Base-by-base conservation (phyloP, 1,140 invertebrate genomes). In the Penaeus japonicus region DNA sequence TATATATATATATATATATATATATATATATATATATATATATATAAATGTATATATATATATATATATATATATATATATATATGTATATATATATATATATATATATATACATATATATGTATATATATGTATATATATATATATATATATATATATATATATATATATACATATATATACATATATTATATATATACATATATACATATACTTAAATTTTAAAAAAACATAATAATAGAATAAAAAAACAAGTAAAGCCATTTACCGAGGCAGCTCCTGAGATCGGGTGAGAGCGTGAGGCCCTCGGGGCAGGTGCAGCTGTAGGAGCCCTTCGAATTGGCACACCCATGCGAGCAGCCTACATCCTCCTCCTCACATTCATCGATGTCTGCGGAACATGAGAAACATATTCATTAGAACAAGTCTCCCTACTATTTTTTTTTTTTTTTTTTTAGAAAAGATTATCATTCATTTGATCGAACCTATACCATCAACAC, bases 281-380 rank as follows among this genome's bases (percentile, higher is more conserved):
- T 91, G 53, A 91, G 91, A 85, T 93, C 92, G 17, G 91, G 80
- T 57, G 91, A 92, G 59, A 93, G 91, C 92, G 94, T 93, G 89
- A 94, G 95, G 32, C 94, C 94, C 2, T 91, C 90, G 0, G 95
- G 94, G 92, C 97, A 98, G 17, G 95, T 94, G 91, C 95, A 95
- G 89, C 94, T 93, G 90, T 93, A 95, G 3, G 90, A 91, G 53
- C 92, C 93, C 18, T 91, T 89, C 0, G 92, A 92, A 85, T 93
- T 93, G 10, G 79, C 84, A 83, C 92, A 93, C 0, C 87, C 59
- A 27, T 91, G 75, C 73, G 92, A 92, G 55, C 91, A 91, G 4
- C 73, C 84, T 89, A 84, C 20, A 89, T 91, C 79, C 90, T 91
- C 84, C 89, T 91, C 4, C 62, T 30, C 18, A 75, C 82, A 86